These are phyloP conservation scores for Sebastiscus tertius DNA, from an alignment of 2,797 vertebrate species.

Conservation along the genomic window DNA sequence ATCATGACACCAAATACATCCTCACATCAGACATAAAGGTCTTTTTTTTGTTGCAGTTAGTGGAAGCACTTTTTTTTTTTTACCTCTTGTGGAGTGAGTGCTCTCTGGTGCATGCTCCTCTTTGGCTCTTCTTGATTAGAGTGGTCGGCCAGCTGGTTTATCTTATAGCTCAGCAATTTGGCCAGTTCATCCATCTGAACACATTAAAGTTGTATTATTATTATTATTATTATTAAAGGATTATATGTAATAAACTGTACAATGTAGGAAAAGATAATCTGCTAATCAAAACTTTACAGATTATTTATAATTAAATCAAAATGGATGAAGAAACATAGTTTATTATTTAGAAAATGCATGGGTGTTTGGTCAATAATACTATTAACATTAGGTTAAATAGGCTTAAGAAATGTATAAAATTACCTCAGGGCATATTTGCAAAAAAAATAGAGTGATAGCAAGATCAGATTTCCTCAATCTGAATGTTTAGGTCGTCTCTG, in stretches of 20 bases:
- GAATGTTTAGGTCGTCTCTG: not conserved
- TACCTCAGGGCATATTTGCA: not conserved
- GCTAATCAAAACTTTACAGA: not conserved
- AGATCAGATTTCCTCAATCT: not conserved
- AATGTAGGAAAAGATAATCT: not conserved
- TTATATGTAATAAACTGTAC: not conserved
- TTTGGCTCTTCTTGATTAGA: slow-evolving; percentile 78
- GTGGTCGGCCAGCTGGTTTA: slow-evolving; percentile 81
- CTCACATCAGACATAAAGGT: not conserved
- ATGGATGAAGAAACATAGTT: not conserved
- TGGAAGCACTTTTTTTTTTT: slow-evolving; percentile 1
- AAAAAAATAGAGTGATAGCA: not conserved
- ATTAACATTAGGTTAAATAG: not conserved
- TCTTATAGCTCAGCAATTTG: slow-evolving; percentile 84
- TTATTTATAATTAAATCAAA: not conserved
- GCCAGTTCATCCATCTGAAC: slow-evolving; percentile 86
- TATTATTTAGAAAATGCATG: not conserved
- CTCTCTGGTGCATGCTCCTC: slow-evolving; percentile 75
- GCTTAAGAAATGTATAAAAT: not conserved
- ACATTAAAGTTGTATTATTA: not conserved
- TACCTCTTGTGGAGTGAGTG: slow-evolving; percentile 89
- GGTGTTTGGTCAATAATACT: fast-evolving
- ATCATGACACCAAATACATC: not conserved
- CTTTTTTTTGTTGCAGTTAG: not conserved
- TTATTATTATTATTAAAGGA: not conserved